phyloP scores from a whole-genome alignment of 2,113 vertebrate species.

The Protobothrops flavoviridis region DNA sequence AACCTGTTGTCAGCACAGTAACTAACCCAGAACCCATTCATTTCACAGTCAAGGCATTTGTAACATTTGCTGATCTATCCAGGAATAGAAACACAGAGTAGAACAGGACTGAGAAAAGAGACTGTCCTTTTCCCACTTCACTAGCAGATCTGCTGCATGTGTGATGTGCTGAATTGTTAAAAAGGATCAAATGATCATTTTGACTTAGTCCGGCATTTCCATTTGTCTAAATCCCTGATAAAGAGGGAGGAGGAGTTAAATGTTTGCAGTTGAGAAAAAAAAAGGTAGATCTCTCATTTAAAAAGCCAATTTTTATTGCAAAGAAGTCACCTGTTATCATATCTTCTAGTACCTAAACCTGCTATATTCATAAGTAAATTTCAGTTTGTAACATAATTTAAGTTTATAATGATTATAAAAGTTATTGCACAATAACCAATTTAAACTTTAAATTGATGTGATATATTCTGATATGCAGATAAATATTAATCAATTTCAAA shows the following conservation, averaged over 20 bases:
- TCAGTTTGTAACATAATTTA: not conserved
- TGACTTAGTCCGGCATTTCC: slow-evolving; percentile 44
- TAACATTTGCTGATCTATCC: slow-evolving; percentile 72
- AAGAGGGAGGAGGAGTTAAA: slow-evolving; percentile 1
- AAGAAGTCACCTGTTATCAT: slow-evolving; percentile 36
- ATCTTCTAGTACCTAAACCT: slow-evolving; percentile 19
- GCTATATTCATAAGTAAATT: not conserved
- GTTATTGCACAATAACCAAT: not conserved
- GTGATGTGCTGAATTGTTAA: slow-evolving; percentile 49
- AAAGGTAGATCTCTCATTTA: slow-evolving; percentile 34
- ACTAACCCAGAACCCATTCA: slow-evolving; percentile 72
- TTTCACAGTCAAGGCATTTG: slow-evolving; percentile 72
- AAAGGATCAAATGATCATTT: slow-evolving; percentile 51
- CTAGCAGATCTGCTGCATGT: slow-evolving; percentile 62
- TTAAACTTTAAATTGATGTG: not conserved
- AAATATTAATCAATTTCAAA: not conserved
- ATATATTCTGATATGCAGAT: not conserved
- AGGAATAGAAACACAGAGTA: slow-evolving; percentile 66
- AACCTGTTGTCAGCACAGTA: slow-evolving; percentile 73
- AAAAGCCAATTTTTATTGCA: slow-evolving; percentile 55
- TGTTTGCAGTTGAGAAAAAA: slow-evolving; percentile 51
- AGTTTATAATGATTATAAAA: not conserved
- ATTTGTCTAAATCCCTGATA: not conserved
- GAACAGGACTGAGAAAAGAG: slow-evolving; percentile 54
- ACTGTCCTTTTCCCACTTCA: slow-evolving; percentile 42